Base-by-base conservation (phyloP, 2,797 vertebrate genomes). In the Acanthurus lineatus region DNA sequence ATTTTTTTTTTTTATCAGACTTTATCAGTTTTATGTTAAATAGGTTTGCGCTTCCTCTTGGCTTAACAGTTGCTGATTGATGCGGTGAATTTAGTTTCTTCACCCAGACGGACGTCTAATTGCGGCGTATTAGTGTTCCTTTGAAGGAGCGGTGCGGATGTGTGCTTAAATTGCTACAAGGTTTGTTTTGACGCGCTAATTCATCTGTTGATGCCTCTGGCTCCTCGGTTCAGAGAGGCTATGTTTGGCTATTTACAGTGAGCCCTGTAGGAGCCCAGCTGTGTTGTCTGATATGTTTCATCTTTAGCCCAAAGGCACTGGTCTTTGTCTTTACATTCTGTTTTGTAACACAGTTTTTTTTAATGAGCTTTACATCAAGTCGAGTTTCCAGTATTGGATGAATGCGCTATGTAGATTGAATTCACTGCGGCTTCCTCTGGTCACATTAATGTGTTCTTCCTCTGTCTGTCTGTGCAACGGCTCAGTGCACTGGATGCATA, bases 111-210 rank as follows among this genome's bases (percentile, higher is more conserved):
- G 59, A 48, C 66, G 12, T 74, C 47, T 83, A 84, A 88, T 86
- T 82, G 80, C 74, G 32, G 64, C 25, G 2, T 77, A 61, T 91
- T 84, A 79, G 61, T 25, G 35, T 28, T 82, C 16, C 51, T 87
- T 85, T 85, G 71, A 84, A 82, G 81, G 57, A 77, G 49, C 25
- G 8, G 10, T 25, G 56, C 5, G n/a, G 56, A 62, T 66, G 74
- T 81, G 68, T 67, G 73, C 81, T 84, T 51, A 77, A 64, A 83
- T 90, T 77, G 79, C 85, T 58, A 32, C 72, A 28, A 73, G 82
- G 75, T 85, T 88, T 89, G 82, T 90, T 90, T 86, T 87, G 85
- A 84, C 73, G 85, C 66, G 60, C 75, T 87, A 82, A 69, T 89
- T 91, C 71, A 76, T 86, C 68, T 84, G 77, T 86, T 87, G 76